Base-by-base conservation (phyloP, 2,888 invertebrate genomes). In the Mesodorylaimus sp. region DNA sequence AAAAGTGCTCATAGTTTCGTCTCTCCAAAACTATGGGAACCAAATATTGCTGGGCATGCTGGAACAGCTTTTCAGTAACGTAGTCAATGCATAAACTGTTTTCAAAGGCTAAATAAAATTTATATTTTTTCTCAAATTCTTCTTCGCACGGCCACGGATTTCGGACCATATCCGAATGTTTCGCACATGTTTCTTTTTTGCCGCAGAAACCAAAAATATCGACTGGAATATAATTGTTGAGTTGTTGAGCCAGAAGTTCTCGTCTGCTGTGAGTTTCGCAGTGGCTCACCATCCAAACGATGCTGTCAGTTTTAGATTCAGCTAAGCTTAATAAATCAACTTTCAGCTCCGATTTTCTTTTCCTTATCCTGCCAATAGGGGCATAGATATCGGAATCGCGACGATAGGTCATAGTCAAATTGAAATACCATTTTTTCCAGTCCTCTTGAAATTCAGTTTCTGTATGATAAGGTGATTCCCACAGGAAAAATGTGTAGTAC, bases 51-150 rank as follows among this genome's bases (percentile, higher is more conserved):
- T 47, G 16, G 13, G 41, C n/a, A 19, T 21, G 27, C 3, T 47
- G 10, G 7, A 60, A 60, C 10, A 65, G 53, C 52, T 64, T 64
- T 47, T 64, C 64, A 1, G 64, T 64, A 16, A 61, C 56, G 52
- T 65, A 65, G 41, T 65, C 64, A 21, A 56, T 51, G 53, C 64
- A 64, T 50, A 32, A 32, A 32, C 16, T 32, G 53, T 64, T 64
- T 51, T 64, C 64, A 13, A 53, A 42, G 13, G 53, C 47, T 25
- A 53, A 28, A 37, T 53, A 53, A 42, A 53, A 52, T 36, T 32
- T 26, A 37, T 52, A 50, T 62, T 61, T 60, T 2, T 42, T 56
- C 45, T 62, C 55, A 23, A 63, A 52, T 53, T 55, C 54, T 1
- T 51, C 47, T 36, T 60, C 57, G 47, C 64, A 64, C n/a, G 3